These are phyloP conservation scores for Poecilia latipinna DNA, from an alignment of 2,113 vertebrate species.

Conservation along the genomic window DNA sequence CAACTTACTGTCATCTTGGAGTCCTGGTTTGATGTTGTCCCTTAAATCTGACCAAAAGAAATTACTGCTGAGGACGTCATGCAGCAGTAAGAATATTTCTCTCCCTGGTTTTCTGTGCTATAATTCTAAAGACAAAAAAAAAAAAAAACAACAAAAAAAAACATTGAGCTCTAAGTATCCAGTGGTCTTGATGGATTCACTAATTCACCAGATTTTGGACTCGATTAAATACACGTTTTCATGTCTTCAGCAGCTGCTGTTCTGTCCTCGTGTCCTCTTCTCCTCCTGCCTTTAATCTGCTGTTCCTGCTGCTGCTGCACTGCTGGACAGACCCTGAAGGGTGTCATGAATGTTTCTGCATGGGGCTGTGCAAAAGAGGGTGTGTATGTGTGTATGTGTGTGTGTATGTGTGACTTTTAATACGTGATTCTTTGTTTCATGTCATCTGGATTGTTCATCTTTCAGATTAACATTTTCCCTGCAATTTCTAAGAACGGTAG, in stretches of 20 bases:
- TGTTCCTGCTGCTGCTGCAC: slow-evolving; percentile 16
- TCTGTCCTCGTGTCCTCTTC: slow-evolving; percentile 49
- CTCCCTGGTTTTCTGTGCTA: not conserved
- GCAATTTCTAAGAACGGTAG: too few species aligned
- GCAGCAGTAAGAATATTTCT: slow-evolving; percentile 6
- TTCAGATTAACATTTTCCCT: too few species aligned
- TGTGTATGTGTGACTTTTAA: not conserved
- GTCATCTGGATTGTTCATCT: not conserved
- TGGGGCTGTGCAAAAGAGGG: not conserved
- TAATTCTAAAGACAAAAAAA: not conserved
- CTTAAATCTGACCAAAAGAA: slow-evolving; percentile 7
- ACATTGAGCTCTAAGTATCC: rapidly evolving
- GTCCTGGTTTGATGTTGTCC: slow-evolving; percentile 23
- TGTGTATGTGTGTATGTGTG: not conserved
- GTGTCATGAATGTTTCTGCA: not conserved
- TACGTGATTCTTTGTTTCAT: not conserved
- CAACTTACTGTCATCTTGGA: slow-evolving; percentile 65
- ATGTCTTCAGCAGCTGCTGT: slow-evolving; percentile 35
- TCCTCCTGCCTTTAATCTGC: slow-evolving; percentile 6
- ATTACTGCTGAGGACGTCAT: slow-evolving; percentile 4
- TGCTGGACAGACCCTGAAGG: slow-evolving; percentile 11
- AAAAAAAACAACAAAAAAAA: not conserved
- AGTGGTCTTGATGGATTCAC: not conserved
- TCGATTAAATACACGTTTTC: not conserved
- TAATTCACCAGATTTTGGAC: not conserved